Conservation (phyloP, 2,797 vertebrate genomes). For the Pangasius macronema region DNA sequence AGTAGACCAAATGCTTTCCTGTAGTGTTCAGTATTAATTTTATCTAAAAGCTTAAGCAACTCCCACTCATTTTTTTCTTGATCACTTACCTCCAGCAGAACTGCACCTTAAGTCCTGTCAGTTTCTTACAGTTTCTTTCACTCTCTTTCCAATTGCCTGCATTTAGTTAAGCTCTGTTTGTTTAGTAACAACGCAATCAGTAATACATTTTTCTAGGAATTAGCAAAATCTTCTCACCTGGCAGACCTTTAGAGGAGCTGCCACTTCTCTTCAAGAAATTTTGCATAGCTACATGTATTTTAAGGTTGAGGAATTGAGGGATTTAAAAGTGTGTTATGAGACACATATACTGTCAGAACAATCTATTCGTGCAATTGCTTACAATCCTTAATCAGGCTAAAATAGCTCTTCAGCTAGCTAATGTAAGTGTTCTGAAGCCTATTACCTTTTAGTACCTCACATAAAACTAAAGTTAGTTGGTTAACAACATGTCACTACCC, state of each 20-base stretch:
- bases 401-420: too few species aligned
- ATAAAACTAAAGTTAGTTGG: too few species aligned
- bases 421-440: too few species aligned
- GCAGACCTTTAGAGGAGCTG: neutral
- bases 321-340: neutral
- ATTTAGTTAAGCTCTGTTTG: neutral
- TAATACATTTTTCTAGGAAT: too few species aligned
- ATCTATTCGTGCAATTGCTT: too few species aligned
- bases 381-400: too few species aligned
- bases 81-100: neutral
- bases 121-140: neutral
- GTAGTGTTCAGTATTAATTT: neutral
- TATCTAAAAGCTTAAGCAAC: neutral
- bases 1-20: neutral
- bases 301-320: neutral
- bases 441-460: too few species aligned
- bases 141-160: neutral
- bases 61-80: neutral
- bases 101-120: neutral
- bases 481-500: neutral
- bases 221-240: neutral
- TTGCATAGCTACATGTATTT: neutral
- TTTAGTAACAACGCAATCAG: neutral
- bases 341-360: neutral
- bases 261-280: neutral